Conservation (phyloP, 2,113 vertebrate species). For the Lagopus muta region DNA sequence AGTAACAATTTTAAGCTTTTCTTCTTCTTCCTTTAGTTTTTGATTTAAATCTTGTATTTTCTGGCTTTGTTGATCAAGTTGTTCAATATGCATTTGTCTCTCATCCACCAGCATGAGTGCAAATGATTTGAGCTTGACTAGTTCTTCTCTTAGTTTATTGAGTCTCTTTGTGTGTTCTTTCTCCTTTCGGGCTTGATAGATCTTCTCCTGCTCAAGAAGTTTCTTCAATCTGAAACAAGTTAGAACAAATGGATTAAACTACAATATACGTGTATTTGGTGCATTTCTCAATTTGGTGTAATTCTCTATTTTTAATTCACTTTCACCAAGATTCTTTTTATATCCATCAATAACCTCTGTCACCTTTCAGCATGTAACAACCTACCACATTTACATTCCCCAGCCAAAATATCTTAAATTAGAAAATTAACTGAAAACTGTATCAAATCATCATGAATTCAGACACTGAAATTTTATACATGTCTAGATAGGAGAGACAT, state of each 20-base stretch:
- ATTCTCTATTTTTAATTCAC: not conserved
- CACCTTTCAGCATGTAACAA: not conserved
- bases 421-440: not conserved
- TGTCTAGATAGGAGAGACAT: not conserved
- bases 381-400: not conserved
- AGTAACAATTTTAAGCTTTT: conserved; percentile 77
- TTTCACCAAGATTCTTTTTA: not conserved
- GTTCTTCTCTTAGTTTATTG: conserved; percentile 88
- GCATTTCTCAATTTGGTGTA: not conserved
- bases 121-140: conserved; percentile 94
- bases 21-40: conserved; percentile 89
- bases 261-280: fast-evolving
- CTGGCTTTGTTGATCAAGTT: conserved; percentile 90
- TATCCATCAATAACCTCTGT: not conserved
- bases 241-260: not conserved
- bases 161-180: conserved; percentile 88
- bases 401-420: not conserved
- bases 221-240: conserved; percentile 87
- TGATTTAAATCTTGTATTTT: conserved; percentile 90
- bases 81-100: conserved; percentile 91
- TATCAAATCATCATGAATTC: not conserved
- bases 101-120: conserved; percentile 97
- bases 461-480: not conserved
- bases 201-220: conserved; percentile 95
- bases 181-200: conserved; percentile 90